Evolutionary conservation across 2,888 invertebrate species (phyloP).

Genomic region (Polymixis lichenea): DNA sequence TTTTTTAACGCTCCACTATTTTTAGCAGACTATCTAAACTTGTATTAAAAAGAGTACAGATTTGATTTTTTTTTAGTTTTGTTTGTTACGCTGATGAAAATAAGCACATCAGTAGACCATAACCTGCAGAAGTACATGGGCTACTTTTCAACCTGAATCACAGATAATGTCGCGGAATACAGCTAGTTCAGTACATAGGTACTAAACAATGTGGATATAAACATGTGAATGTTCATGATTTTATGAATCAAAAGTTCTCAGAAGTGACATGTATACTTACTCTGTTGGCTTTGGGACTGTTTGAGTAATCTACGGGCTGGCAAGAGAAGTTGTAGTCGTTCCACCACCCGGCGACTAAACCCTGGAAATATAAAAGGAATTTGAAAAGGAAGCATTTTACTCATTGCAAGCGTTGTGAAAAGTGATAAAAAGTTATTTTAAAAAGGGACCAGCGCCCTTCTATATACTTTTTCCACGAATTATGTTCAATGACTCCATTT

Average conservation of each 20-base stretch:
- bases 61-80: no score
- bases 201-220: neutral
- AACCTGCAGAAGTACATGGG: no score
- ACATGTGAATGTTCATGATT: neutral
- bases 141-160: no score
- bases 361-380: conserved; percentile 77
- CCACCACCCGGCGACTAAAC: conserved; percentile 87
- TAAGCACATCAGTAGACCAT: no score
- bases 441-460: neutral
- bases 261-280: conserved; percentile 84
- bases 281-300: conserved; percentile 90
- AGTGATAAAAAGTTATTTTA: neutral
- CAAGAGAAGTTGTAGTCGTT: conserved; percentile 93
- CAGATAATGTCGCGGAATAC: no score
- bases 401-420: neutral
- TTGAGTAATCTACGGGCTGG: conserved; percentile 93
- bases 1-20: neutral
- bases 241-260: neutral
- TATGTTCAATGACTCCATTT: neutral
- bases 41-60: no score
- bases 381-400: neutral
- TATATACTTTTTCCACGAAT: neutral
- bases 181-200: no score
- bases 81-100: no score
- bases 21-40: neutral